Base-by-base conservation (phyloP, 2,797 vertebrate species). In the Diplodus puntazzo region DNA sequence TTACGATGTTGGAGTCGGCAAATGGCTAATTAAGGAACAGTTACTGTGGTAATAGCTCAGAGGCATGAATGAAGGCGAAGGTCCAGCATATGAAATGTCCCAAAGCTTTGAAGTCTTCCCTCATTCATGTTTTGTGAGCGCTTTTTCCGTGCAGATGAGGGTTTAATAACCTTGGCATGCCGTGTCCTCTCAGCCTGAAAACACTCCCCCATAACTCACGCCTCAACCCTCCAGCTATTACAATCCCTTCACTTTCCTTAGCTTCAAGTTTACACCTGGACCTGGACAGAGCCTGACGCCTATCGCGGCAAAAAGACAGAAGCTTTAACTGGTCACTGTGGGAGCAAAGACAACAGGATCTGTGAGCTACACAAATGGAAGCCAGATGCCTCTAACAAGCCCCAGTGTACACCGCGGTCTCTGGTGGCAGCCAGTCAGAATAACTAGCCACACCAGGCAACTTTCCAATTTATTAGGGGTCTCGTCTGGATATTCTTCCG, bases 11-110 rank as follows among this genome's bases (percentile, higher is more conserved):
- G 83, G 83, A 88, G 86, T 86, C 75, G 69, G 83, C 62, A 86
- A 89, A 88, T 78, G 75, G 87, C 78, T 91, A 92, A 92, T 93
- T 92, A 92, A 79, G 30, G 46, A 79, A 81, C 83, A 81, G 88
- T 83, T 87, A 87, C 74, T 86, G 90, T 78, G 72, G 79, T 88
- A 85, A 89, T 74, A 82, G 80, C 85, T 84, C 0, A 14, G 65
- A 85, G 75, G 64, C 80, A 81, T 49, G 52, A 83, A 75, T 79
- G 75, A 72, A 89, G 79, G 80, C 71, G 71, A 77, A 86, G 79
- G 85, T 89, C 87, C 84, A 83, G 76, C 78, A 69, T 69, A 73
- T 76, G 73, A 85, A 88, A 92, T 81, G 83, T 73, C 81, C 78
- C 30, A 30, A 34, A 70, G 84, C 87, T 93, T 88, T 87, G 81